Evolutionary conservation across 2,797 vertebrate species (phyloP), one percentile per base, ranked within the genome.

Genomic region (Etheostoma nigrum): DNA sequence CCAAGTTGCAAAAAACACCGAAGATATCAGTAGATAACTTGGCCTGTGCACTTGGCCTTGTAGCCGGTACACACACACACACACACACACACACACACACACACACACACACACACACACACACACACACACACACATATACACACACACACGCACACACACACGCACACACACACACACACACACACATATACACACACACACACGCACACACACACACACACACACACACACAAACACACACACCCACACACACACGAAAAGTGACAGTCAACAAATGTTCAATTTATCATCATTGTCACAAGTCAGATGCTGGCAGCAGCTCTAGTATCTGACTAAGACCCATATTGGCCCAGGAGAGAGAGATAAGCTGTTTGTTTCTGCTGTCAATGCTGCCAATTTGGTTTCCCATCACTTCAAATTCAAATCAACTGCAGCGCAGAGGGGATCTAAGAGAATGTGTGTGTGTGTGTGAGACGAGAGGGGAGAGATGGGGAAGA

Each of bases 361-460:
- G 89, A 81, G 86, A 91, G 91, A 94, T 92, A 93, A 92, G 91
- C 91, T 93, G 92, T 93, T 94, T 92, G 92, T 94, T 93, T 93
- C 89, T 92, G 91, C 86, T 92, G 91, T 93, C 93, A 93, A 92
- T 93, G 91, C 87, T 93, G 92, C 91, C 91, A 93, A 92, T 92
- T 92, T 94, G 86, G 90, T 91, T 92, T 91, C 89, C 89, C 89
- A 93, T 93, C 91, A 92, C 90, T 92, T 92, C 90, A 93, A 92
- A 93, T 94, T 93, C 90, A 93, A 92, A 93, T 93, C 91, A 93
- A 93, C 93, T 91, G 91, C 86, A 88, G 88, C 69, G 68, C 89
- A 89, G 89, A 88, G 83, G 85, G 89, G 90, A 91, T 92, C 91
- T 91, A 76, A 90, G 86, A 84, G 82, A 86, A 82, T 59, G 84